phyloP scores from a whole-genome alignment of 2,888 invertebrate genomes.

The Stenodema calcarata region DNA sequence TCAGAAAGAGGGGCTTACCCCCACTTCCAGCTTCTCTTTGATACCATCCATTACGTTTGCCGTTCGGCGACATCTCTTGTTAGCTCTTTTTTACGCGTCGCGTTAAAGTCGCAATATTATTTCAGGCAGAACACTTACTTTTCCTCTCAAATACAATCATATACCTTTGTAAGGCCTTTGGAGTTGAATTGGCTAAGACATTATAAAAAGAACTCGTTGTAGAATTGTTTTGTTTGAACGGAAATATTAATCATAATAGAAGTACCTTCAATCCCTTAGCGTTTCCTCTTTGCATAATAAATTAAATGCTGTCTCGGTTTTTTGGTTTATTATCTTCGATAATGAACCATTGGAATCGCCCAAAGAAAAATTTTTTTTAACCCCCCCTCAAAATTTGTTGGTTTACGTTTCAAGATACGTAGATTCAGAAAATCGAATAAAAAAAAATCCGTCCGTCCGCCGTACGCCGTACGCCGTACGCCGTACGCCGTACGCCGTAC shows the following conservation, averaged over 20 bases:
- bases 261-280: background rate
- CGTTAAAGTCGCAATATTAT: conserved; percentile 12
- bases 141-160: background rate
- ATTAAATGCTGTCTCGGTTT: no score
- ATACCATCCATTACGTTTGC: background rate
- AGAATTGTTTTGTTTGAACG: background rate
- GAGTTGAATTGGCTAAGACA: background rate
- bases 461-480: no score
- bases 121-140: background rate
- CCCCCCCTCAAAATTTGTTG: no score
- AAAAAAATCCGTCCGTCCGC: no score
- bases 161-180: background rate
- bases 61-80: conserved; percentile 7
- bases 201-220: background rate
- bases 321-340: no score
- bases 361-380: no score
- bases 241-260: background rate
- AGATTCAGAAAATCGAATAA: no score
- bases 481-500: no score
- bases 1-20: background rate
- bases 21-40: background rate
- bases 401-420: no score
- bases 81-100: background rate
- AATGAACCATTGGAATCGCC: no score
- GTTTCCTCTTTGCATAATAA: background rate